Evolutionary conservation across 2,888 invertebrate genomes (phyloP).

Genomic region (Kryphioiulus occultus): DNA sequence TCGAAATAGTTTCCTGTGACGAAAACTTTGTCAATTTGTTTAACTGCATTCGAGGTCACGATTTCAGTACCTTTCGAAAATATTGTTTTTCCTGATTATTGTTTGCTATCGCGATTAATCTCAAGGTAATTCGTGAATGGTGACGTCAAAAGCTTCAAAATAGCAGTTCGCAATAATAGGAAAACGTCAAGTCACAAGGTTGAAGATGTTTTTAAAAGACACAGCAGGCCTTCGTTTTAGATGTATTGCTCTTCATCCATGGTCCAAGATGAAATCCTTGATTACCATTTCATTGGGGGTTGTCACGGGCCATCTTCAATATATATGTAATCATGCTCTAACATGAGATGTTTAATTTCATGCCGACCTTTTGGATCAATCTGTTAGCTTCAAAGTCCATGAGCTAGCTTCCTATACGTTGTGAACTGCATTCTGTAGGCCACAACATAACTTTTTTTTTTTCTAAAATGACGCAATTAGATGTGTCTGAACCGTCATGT

Average conservation of each 20-base stretch:
- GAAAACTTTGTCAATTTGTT: neutral
- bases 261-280: neutral
- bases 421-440: neutral
- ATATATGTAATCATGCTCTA: neutral
- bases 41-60: neutral
- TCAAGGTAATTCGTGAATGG: neutral
- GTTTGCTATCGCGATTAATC: neutral
- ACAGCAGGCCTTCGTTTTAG: neutral
- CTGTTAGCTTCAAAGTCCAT: neutral
- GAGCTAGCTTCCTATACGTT: neutral
- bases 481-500: neutral
- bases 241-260: neutral
- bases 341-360: neutral
- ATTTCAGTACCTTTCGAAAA: neutral
- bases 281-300: neutral
- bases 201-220: neutral
- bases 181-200: neutral
- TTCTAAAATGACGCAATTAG: neutral
- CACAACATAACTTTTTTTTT: neutral
- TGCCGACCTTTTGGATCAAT: neutral
- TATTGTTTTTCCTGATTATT: neutral
- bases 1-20: too few species aligned
- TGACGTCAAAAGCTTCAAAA: conserved; percentile 7
- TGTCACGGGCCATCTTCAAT: neutral
- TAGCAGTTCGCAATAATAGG: neutral